phyloP scores from a whole-genome alignment of 2,888 invertebrate species.

The Eristalinus aeneus region DNA sequence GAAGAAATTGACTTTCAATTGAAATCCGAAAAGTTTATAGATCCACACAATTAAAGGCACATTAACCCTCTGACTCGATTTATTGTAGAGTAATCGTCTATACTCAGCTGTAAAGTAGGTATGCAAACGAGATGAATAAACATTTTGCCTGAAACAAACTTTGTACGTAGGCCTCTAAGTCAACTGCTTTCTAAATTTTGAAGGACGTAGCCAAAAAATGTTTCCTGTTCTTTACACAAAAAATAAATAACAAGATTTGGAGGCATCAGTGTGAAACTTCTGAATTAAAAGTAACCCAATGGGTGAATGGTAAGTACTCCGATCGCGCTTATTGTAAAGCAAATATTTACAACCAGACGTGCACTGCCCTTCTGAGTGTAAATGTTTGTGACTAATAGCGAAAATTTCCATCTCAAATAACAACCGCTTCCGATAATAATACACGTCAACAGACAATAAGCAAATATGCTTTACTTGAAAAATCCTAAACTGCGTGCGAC shows the following conservation, averaged over 20 bases:
- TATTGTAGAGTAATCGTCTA: too few species aligned
- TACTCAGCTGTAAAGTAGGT: too few species aligned
- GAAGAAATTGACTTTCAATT: too few species aligned
- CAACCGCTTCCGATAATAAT: neutral
- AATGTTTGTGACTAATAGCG: neutral
- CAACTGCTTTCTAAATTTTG: neutral
- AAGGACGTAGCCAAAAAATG: too few species aligned
- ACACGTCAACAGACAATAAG: slow-evolving; percentile 9
- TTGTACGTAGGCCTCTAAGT: too few species aligned
- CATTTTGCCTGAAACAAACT: too few species aligned
- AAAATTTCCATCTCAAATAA: slow-evolving; percentile 8
- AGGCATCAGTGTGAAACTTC: neutral
- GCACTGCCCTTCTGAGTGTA: neutral
- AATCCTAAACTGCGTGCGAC: neutral
- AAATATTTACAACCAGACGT: neutral
- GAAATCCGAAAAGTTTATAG: too few species aligned
- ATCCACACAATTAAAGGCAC: too few species aligned
- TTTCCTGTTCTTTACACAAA: too few species aligned
- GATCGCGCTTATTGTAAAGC: neutral
- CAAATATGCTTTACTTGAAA: slow-evolving; percentile 14
- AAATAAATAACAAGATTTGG: neutral
- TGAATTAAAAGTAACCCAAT: neutral
- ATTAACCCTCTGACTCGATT: too few species aligned
- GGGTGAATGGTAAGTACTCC: neutral
- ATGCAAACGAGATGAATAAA: too few species aligned